Conservation (phyloP, 92 coral and sea anemone species). For the Porites lobata region DNA sequence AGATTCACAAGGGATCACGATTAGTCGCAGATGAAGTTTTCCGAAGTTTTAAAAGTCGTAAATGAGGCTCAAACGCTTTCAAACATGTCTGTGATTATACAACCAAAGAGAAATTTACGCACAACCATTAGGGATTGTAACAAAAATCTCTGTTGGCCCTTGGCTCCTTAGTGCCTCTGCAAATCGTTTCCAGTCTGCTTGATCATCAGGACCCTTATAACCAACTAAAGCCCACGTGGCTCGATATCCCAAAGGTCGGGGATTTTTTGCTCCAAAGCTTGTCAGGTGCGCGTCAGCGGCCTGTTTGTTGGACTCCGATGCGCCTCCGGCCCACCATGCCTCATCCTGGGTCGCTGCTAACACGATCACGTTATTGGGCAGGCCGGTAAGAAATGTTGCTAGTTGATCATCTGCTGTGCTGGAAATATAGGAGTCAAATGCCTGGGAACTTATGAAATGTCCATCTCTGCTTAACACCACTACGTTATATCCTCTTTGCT, state of each 20-base stretch:
- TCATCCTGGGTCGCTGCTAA: not conserved
- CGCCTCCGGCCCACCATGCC: not conserved
- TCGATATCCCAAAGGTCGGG: not conserved
- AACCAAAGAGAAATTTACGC: too few relatives aligned
- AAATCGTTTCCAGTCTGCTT: not conserved
- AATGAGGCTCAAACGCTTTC: too few relatives aligned
- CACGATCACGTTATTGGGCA: constrained; percentile 8
- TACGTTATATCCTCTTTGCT: not conserved
- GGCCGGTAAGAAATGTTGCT: not conserved
- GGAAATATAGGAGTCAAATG: not conserved
- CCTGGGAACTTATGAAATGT: not conserved
- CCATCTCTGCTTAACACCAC: constrained; percentile 1
- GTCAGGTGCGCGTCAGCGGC: not conserved
- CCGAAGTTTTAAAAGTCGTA: too few relatives aligned
- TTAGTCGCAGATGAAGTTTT: too few relatives aligned
- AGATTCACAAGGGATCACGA: too few relatives aligned
- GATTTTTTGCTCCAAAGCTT: not conserved
- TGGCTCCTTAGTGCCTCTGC: not conserved
- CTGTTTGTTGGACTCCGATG: not conserved
- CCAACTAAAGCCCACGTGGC: constrained; percentile 25
- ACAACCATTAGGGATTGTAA: not conserved
- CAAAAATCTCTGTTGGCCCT: constrained; percentile 14
- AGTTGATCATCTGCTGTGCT: not conserved
- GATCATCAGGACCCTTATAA: not conserved
- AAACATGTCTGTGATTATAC: too few relatives aligned